Base-by-base conservation (phyloP, 1,140 invertebrate species). In the Eupristina koningsbergeri region DNA sequence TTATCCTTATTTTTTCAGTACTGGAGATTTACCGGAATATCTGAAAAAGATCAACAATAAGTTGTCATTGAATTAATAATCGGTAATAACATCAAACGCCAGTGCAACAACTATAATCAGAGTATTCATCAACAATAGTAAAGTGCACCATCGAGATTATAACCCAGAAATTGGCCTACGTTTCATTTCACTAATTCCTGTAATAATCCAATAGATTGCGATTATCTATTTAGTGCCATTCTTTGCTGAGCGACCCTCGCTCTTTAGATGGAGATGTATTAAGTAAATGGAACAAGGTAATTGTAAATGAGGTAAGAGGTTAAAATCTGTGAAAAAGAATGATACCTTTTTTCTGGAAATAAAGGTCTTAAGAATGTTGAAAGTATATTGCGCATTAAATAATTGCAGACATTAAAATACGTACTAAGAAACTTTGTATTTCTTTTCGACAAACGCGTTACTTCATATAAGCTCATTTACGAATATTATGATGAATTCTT, bases 201-300 rank as follows among this genome's bases (percentile, higher is more conserved):
- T 91, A 92, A 92, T 91, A 92, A 91, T 91, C 90, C 90, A 92
- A 92, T 92, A 90, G 91, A 92, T 92, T 92, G 92, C 89, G 90
- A 91, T 92, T 92, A 92, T 92, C 87, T 91, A 87, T 91, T 92
- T 91, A 91, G 88, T 89, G 85, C 90, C 90, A 87, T 89, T 92
- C 89, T 91, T 92, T 90, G 39, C 29, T 39, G 29, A 45, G 74
- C 75, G 58, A 71, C 80, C 53, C 50, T 45, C 26, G 29, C 45
- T 17, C 8, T 29, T 67, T 17, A n/a, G n/a, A 53, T 19, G 53
- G 19, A 81, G 69, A 6, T 67, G 19, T 19, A 67, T 67, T 67
- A 19, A 7, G 34, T 0, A 67, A 22, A 17, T 36, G 31, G 67
- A 73, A 63, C 34, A n/a, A 63, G 50, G 26, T 45, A 31, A 11